Evolutionary conservation across 2,888 invertebrate species (phyloP).

Genomic region (Machimus rusticus): DNA sequence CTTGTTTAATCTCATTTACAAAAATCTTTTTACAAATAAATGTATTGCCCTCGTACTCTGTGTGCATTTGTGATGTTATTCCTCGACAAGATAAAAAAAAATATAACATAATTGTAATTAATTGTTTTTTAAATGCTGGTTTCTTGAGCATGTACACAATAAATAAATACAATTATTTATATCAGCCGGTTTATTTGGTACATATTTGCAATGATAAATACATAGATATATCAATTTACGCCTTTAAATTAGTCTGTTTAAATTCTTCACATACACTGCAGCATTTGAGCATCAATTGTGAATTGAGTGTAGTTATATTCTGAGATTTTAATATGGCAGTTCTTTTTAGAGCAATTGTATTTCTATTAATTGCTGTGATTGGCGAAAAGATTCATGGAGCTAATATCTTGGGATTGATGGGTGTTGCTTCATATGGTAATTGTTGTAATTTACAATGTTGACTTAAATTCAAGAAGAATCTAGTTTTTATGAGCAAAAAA

Average conservation of each 20-base stretch:
- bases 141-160: not conserved
- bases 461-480: too few species aligned
- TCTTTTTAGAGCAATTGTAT: not conserved
- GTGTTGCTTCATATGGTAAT: constrained; percentile 42
- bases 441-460: not conserved
- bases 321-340: not conserved
- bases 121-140: not conserved
- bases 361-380: not conserved
- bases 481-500: too few species aligned
- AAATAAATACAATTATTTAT: not conserved
- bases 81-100: not conserved
- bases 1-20: too few species aligned
- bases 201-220: not conserved
- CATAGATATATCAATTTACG: too few species aligned
- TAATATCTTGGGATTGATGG: constrained; percentile 32
- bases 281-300: not conserved
- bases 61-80: not conserved
- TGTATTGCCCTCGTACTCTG: not conserved
- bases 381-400: not conserved
- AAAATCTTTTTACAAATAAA: too few species aligned
- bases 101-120: not conserved
- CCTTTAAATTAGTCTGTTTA: not conserved
- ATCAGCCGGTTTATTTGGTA: not conserved
- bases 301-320: not conserved
- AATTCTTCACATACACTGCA: not conserved